Base-by-base conservation (phyloP, 2,888 invertebrate genomes). In the Anaspis maculata region DNA sequence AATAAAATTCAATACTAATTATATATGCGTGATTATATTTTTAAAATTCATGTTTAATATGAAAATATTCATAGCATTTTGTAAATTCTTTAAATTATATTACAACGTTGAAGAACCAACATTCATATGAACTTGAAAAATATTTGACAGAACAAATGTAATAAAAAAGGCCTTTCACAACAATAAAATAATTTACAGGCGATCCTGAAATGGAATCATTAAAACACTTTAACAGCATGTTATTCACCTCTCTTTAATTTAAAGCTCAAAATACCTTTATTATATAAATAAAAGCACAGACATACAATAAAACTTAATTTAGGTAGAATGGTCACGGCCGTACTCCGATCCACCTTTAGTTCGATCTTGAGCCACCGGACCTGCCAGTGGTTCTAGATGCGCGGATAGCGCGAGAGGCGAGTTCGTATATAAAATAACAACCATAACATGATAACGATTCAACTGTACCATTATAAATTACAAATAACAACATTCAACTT, bases 11-110 rank as follows among this genome's bases (percentile, higher is more conserved):
- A 44, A 39, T 43, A 45, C 41, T 44, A 53, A 54, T 54, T 56
- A 51, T 57, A 60, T 61, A 62, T 62, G 62, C 61, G 59, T 62
- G 61, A 61, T 62, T 62, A 62, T 62, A 61, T 61, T 62, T n/a
- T 60, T 60, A 57, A 60, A 59, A 57, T 59, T 59, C 54, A 59
- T 55, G 55, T 62, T 61, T 61, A 61, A 61, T 64, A 64, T 59
- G 64, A 63, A 64, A 64, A 64, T 62, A 62, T 62, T 60, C 55
- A 61, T 61, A 61, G 61, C 59, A 60, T 57, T 60, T 59, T 57
- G 53, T 59, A 59, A 56, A 56, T 57, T 58, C 49, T 59, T 57
- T 53, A 62, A 62, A 62, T 61, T 58, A 61, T 60, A 61, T 59
- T 62, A 62, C 61, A 61, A 56, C 52, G 54, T 60, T 56, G 54